phyloP scores from a whole-genome alignment of 2,113 vertebrate species.

The Trogon melanurus region DNA sequence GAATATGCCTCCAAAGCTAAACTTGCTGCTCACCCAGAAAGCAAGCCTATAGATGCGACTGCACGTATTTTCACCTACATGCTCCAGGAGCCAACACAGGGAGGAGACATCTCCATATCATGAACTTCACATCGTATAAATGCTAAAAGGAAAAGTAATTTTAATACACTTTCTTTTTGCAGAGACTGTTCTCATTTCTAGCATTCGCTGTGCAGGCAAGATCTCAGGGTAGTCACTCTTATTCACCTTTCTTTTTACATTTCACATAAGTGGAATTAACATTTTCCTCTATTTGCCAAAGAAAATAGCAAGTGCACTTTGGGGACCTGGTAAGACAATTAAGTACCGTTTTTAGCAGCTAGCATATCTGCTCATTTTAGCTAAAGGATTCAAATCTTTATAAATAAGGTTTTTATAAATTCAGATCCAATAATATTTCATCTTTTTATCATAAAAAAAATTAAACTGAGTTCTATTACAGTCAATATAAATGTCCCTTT shows the following conservation, averaged over 20 bases:
- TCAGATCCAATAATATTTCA: neutral
- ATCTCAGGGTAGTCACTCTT: neutral
- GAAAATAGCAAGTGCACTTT: neutral
- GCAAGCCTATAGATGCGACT: neutral
- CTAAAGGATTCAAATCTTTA: neutral
- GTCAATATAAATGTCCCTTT: neutral
- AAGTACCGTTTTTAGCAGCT: neutral
- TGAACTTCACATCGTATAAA: neutral
- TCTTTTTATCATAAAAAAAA: neutral
- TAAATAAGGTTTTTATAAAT: constrained; percentile 21
- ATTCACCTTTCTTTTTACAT: neutral
- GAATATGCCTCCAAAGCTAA: neutral
- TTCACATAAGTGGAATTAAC: constrained; percentile 32
- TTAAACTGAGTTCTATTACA: neutral
- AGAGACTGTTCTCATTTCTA: neutral
- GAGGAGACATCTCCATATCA: neutral
- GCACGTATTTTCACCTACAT: neutral
- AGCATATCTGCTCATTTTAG: neutral
- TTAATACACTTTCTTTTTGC: neutral
- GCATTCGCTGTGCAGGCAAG: neutral
- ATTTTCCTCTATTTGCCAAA: constrained; percentile 17
- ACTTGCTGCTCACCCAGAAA: neutral
- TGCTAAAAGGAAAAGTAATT: neutral
- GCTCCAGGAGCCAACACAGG: neutral
- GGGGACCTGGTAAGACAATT: neutral